Evolutionary conservation across 2,797 vertebrate species (phyloP).

Genomic region (Amazona finschi): DNA sequence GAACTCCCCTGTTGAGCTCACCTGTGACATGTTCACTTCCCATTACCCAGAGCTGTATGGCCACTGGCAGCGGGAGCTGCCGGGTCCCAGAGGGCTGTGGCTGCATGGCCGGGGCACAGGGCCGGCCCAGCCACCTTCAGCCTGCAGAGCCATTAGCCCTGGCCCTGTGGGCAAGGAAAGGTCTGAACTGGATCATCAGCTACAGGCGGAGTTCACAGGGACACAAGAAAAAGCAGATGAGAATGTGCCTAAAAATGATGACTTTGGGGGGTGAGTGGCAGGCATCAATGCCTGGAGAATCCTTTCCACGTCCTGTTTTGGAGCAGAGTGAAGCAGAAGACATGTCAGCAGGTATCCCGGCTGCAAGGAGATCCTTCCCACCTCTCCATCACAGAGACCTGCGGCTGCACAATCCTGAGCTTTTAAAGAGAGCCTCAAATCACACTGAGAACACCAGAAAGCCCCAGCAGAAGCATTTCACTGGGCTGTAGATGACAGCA

Average conservation of each 20-base stretch:
- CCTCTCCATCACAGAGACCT: background rate
- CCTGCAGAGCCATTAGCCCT: background rate
- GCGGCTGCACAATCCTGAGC: background rate
- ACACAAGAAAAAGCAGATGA: background rate
- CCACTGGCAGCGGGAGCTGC: background rate
- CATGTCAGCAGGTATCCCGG: background rate
- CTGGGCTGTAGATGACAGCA: background rate
- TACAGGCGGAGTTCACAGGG: background rate
- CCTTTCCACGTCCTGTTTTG: background rate
- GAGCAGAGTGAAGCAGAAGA: background rate
- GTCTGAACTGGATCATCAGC: background rate
- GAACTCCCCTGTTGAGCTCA: background rate
- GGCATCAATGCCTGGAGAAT: background rate
- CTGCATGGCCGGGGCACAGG: background rate
- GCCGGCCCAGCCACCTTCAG: rapidly evolving
- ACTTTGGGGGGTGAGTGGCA: background rate
- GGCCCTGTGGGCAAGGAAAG: rapidly evolving
- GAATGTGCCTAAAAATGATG: background rate
- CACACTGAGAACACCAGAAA: background rate
- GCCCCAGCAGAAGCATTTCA: background rate
- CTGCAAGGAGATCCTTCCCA: rapidly evolving
- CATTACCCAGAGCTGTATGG: background rate
- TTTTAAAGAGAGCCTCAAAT: background rate
- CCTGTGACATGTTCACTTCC: background rate
- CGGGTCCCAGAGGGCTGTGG: background rate